A percentile compares a stretch with the other conserved stretches of the same genome.
Conservation (phyloP, 2,888 invertebrate species). For the Lasioglossum marginatum region DNA sequence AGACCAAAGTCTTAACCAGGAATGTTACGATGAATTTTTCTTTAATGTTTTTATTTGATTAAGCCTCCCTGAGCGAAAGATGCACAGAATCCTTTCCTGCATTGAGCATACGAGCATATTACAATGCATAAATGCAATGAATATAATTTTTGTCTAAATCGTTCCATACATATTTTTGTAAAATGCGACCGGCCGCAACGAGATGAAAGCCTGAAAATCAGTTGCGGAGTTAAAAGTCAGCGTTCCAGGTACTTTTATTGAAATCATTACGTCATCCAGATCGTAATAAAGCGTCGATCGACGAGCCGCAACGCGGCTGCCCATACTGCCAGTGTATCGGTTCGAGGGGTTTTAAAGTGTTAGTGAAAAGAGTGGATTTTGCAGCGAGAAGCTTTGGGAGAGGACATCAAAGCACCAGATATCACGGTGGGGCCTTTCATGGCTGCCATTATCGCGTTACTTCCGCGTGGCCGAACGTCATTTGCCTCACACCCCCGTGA, state of each 20-base stretch:
- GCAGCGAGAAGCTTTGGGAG: conserved; percentile 58
- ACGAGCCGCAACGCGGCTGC: conserved; percentile 35
- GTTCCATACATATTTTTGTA: neutral
- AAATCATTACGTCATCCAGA: conserved; percentile 27
- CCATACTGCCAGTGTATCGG: conserved; percentile 27
- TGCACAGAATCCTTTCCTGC: neutral
- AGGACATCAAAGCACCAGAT: conserved; percentile 80
- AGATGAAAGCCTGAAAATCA: neutral
- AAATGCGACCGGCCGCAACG: neutral
- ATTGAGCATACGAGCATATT: neutral
- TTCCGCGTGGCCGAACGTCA: conserved; percentile 81
- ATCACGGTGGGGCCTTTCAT: conserved; percentile 79
- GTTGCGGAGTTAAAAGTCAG: neutral
- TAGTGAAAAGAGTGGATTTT: conserved; percentile 66
- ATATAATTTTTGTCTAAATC: neutral
- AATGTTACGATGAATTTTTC: neutral
- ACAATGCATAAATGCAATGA: neutral
- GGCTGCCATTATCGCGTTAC: conserved; percentile 83
- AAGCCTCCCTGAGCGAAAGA: neutral
- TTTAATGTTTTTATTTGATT: too few species aligned
- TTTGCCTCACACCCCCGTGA: conserved; percentile 81
- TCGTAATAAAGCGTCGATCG: conserved; percentile 53
- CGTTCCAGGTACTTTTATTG: conserved; percentile 6
- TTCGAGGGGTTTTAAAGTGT: conserved; percentile 60
- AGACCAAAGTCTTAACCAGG: neutral